Percentiles rank a stretch among this genome's conserved stretches.
Conservation (phyloP, 1,140 invertebrate genomes). For the Achroia grisella region DNA sequence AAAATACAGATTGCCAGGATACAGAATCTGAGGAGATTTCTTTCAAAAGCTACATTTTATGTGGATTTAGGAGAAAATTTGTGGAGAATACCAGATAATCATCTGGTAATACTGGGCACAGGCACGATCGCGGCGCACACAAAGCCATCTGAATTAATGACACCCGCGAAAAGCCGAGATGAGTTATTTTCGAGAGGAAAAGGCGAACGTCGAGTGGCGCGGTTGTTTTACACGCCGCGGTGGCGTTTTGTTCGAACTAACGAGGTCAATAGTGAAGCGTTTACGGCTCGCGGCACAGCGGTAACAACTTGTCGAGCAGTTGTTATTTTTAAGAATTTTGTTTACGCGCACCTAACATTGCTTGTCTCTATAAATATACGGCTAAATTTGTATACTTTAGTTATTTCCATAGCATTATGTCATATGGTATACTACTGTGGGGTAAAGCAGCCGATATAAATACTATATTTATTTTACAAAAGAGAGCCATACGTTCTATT, state of each 20-base stretch:
- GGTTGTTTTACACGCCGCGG: conserved; percentile 60
- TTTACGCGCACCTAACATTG: background rate
- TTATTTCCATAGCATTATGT: background rate
- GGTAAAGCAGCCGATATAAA: too few species aligned
- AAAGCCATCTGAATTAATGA: conserved; percentile 61
- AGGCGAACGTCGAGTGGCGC: conserved; percentile 64
- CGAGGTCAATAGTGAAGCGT: conserved; percentile 66
- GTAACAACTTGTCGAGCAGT: conserved; percentile 50
- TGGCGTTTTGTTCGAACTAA: conserved; percentile 64
- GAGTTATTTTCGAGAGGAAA: conserved; percentile 72
- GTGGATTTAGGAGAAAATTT: too few species aligned
- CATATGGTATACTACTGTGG: too few species aligned
- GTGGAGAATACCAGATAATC: too few species aligned
- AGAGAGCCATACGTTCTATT: too few species aligned
- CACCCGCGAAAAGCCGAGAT: conserved; percentile 68
- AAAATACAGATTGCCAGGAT: too few species aligned
- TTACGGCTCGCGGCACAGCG: conserved; percentile 37
- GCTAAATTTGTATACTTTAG: too few species aligned
- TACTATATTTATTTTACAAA: too few species aligned
- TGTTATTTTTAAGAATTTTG: conserved; percentile 30
- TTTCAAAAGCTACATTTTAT: too few species aligned
- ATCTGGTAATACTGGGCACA: too few species aligned
- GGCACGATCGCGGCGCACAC: conserved; percentile 15
- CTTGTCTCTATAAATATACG: too few species aligned
- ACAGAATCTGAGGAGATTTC: too few species aligned